phyloP scores from a whole-genome alignment of 2,888 invertebrate genomes.

The Microdon myrmicae region DNA sequence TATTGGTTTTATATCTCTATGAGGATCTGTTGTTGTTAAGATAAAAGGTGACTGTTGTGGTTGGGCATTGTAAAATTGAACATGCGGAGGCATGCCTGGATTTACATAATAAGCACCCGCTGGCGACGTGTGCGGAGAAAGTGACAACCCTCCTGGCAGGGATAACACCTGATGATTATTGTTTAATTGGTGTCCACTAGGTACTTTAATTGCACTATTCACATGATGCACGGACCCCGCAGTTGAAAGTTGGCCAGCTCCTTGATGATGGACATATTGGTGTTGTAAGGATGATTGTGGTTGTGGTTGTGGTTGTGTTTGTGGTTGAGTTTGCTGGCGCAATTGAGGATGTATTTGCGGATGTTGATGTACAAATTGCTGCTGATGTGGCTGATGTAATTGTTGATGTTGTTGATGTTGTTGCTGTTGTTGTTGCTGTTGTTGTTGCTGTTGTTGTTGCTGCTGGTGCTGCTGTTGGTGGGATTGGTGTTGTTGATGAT shows the following conservation, averaged over 20 bases:
- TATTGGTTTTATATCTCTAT: conserved; percentile 32
- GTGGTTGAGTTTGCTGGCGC: conserved; percentile 38
- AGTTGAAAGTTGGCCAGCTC: conserved; percentile 9
- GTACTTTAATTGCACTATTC: conserved; percentile 15
- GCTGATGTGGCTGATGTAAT: conserved; percentile 29
- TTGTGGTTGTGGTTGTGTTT: conserved; percentile 20
- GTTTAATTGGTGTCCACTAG: conserved; percentile 25
- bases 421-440: conserved; percentile 29
- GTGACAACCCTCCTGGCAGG: conserved; percentile 21
- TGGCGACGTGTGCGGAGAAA: conserved; percentile 32
- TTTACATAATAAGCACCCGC: conserved; percentile 34
- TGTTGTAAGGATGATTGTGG: conserved; percentile 36
- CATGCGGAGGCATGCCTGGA: conserved; percentile 24
- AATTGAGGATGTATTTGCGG: conserved; percentile 34
- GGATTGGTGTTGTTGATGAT: conserved; percentile 58
- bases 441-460: conserved; percentile 20
- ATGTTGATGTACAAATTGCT: conserved; percentile 26
- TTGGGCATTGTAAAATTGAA: conserved; percentile 26
- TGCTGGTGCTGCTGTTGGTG: conserved; percentile 48
- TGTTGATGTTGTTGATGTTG: conserved; percentile 56
- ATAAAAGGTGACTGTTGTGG: conserved; percentile 23
- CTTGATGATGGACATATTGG: conserved; percentile 14
- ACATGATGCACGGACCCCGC: conserved; percentile 22
- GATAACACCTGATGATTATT: conserved; percentile 38
- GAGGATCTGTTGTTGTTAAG: conserved; percentile 14